A percentile compares a stretch with the other conserved stretches of the same genome.
These are phyloP conservation scores for Gobio occitaniae DNA, from an alignment of 2,797 vertebrate genomes.

Conservation along the genomic window DNA sequence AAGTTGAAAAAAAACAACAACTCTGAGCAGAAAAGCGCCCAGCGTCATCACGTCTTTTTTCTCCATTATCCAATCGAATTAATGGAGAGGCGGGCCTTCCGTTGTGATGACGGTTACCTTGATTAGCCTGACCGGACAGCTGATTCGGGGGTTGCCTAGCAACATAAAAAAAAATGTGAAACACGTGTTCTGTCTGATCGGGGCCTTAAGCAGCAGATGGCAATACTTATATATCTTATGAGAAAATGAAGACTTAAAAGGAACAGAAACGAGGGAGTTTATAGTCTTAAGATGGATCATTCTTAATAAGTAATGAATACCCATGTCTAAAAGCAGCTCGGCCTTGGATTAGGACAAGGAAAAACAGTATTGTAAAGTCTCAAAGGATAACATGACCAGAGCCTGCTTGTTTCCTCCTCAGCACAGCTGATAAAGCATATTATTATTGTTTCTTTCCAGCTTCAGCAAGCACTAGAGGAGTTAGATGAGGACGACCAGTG, in stretches of 20 bases:
- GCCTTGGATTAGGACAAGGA: constrained; percentile 2
- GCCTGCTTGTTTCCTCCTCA: not conserved
- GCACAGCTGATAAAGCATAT: not conserved
- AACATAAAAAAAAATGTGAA: no score
- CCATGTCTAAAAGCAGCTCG: not conserved
- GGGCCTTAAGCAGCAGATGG: not conserved
- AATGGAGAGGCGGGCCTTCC: no score
- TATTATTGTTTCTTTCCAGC: constrained; percentile 67
- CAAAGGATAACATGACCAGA: not conserved
- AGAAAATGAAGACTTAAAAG: not conserved
- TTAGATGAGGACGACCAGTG: constrained; percentile 93
- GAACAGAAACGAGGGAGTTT: not conserved
- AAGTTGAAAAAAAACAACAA: no score
- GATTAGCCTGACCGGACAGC: no score
- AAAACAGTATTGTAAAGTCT: not conserved
- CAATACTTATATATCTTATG: not conserved
- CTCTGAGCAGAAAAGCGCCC: no score
- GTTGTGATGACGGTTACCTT: no score
- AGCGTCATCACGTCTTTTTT: no score
- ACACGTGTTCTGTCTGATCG: no score
- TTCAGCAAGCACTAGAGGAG: constrained; percentile 87
- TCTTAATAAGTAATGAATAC: constrained; percentile 13
- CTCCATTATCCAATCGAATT: no score
- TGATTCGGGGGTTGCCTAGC: no score
- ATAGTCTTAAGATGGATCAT: not conserved